phyloP scores from a whole-genome alignment of 2,113 vertebrate genomes.

The Lagenorhynchus albirostris region DNA sequence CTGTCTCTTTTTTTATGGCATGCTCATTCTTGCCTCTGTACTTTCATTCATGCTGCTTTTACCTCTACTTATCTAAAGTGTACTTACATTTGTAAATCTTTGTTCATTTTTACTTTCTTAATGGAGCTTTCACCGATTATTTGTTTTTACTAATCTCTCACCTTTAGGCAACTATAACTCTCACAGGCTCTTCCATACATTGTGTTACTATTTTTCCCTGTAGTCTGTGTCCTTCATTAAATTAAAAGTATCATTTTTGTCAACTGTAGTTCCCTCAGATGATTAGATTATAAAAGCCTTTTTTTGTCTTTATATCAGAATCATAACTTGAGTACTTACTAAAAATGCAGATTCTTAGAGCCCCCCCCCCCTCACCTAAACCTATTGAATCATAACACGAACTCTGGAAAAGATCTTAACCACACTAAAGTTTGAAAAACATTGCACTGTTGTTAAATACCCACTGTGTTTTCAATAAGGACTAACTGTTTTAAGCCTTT shows the following conservation, averaged over 20 bases:
- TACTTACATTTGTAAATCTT: background rate
- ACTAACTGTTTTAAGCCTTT: background rate
- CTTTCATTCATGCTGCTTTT: background rate
- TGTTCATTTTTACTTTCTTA: background rate
- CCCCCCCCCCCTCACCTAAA: background rate
- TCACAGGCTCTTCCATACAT: background rate
- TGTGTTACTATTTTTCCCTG: background rate
- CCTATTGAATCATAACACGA: background rate
- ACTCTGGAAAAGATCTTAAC: background rate
- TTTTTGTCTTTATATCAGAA: background rate
- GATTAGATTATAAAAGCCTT: background rate
- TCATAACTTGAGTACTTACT: background rate
- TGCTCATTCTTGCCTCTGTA: background rate
- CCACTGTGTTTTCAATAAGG: background rate
- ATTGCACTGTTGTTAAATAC: background rate
- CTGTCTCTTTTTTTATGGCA: background rate
- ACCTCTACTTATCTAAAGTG: background rate
- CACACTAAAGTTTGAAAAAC: background rate
- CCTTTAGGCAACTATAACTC: background rate
- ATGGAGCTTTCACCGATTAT: background rate
- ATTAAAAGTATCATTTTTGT: background rate
- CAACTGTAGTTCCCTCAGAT: background rate
- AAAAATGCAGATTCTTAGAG: background rate
- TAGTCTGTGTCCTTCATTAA: background rate
- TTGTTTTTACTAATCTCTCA: background rate